These are phyloP conservation scores for Phalera bucephala DNA, from an alignment of 2,888 invertebrate species.

Conservation along the genomic window DNA sequence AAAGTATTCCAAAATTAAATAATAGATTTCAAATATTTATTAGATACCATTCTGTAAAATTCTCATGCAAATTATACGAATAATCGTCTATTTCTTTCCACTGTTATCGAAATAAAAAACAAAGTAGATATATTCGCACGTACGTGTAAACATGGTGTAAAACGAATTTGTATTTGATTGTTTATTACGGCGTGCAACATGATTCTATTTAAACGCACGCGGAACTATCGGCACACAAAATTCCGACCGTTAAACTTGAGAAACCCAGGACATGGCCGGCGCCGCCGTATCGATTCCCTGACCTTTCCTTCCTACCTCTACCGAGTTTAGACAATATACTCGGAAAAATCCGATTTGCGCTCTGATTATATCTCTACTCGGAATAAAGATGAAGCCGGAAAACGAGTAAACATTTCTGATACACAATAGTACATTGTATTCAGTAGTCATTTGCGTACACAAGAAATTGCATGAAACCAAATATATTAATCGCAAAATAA, in stretches of 20 bases:
- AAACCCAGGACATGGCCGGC: neutral
- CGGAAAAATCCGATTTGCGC: neutral
- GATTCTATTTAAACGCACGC: neutral
- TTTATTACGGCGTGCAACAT: neutral
- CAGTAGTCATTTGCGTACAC: neutral
- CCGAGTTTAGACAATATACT: neutral
- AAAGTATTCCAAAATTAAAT: too few species aligned
- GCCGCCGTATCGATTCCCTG: neutral
- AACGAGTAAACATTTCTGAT: neutral
- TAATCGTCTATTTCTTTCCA: neutral
- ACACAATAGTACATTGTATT: neutral
- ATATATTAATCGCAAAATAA: too few species aligned
- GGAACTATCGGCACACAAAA: neutral
- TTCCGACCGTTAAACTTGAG: neutral
- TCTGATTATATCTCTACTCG: conserved; percentile 1
- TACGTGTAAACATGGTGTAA: neutral
- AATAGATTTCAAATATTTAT: neutral
- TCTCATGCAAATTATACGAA: neutral
- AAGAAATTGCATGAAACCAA: too few species aligned
- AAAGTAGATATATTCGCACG: neutral
- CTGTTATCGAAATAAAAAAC: neutral
- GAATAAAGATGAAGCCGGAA: neutral
- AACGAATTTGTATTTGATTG: conserved; percentile 1
- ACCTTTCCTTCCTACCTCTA: neutral
- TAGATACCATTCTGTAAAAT: neutral